Evolutionary conservation across 1,140 invertebrate genomes (phyloP).

Genomic region (Chelonus insularis): DNA sequence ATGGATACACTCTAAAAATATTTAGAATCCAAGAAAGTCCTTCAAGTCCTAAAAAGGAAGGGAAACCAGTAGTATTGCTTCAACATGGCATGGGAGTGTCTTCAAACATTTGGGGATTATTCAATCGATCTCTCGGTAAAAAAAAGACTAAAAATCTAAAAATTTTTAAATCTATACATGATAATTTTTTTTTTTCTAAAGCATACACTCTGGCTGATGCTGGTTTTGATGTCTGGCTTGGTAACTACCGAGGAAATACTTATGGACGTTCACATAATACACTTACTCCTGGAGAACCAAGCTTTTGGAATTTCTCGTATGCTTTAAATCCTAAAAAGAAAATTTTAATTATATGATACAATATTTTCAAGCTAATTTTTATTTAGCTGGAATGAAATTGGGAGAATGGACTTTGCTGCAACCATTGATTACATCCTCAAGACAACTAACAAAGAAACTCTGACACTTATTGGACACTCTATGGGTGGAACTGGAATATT

Average conservation of each 20-base stretch:
- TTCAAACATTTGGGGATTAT: background rate
- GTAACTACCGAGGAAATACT: slow-evolving; percentile 63
- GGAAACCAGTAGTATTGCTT: slow-evolving; percentile 3
- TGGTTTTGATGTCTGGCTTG: slow-evolving; percentile 74
- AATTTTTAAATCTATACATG: too few species aligned
- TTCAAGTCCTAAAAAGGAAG: background rate
- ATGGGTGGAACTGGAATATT: too few species aligned
- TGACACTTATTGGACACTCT: too few species aligned
- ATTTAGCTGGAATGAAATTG: background rate
- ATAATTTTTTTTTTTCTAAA: slow-evolving; percentile 13
- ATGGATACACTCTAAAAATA: slow-evolving; percentile 5
- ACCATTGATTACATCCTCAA: too few species aligned
- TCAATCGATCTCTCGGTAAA: slow-evolving; percentile 2
- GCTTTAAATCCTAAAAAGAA: too few species aligned
- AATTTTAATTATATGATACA: too few species aligned
- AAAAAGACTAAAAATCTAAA: too few species aligned
- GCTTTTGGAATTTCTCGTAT: slow-evolving; percentile 63
- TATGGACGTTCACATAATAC: slow-evolving; percentile 55
- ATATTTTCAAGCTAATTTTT: too few species aligned
- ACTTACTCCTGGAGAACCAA: slow-evolving; percentile 43
- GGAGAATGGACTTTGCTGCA: too few species aligned
- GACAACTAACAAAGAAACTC: too few species aligned
- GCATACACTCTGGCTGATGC: slow-evolving; percentile 66
- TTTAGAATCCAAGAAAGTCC: background rate
- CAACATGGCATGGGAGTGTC: slow-evolving; percentile 1